Conservation (phyloP, 2,888 invertebrate species). For the Caenorhabditis sp. region DNA sequence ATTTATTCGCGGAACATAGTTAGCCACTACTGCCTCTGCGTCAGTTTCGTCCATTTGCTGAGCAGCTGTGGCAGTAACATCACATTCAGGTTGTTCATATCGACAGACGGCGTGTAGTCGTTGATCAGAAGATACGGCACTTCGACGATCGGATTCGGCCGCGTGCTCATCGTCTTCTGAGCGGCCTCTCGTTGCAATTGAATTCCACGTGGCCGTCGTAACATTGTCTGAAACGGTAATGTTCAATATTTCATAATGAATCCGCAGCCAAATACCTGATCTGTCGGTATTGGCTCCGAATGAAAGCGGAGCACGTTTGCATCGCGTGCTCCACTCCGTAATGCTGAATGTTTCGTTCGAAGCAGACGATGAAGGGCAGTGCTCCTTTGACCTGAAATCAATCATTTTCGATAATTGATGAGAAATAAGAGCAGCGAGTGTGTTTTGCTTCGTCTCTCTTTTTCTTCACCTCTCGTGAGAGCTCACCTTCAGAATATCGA, state of each 20-base stretch:
- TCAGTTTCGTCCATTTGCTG: constrained; percentile 73
- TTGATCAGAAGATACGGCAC: constrained; percentile 78
- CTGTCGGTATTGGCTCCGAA: constrained; percentile 72
- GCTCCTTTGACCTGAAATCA: constrained; percentile 68
- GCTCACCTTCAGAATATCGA: constrained; percentile 74
- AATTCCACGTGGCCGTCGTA: constrained; percentile 73
- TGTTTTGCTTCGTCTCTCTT: neutral
- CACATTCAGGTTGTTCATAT: constrained; percentile 76
- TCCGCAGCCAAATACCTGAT: no score
- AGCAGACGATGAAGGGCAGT: constrained; percentile 73
- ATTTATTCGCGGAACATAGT: constrained; percentile 6
- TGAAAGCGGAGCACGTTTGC: constrained; percentile 74
- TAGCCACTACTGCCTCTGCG: constrained; percentile 47
- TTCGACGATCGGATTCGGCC: constrained; percentile 76
- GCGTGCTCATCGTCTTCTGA: constrained; percentile 73
- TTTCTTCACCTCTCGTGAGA: neutral
- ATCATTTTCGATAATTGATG: neutral
- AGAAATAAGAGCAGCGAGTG: no score
- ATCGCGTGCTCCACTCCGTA: constrained; percentile 71
- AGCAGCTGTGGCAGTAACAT: constrained; percentile 73
- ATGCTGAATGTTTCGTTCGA: constrained; percentile 68
- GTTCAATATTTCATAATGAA: no score
- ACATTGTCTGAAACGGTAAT: constrained; percentile 67
- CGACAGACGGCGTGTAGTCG: constrained; percentile 76
- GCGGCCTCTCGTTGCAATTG: constrained; percentile 78